These are phyloP conservation scores for Cacatua alba DNA, from an alignment of 2,113 vertebrate species.

Conservation along the genomic window DNA sequence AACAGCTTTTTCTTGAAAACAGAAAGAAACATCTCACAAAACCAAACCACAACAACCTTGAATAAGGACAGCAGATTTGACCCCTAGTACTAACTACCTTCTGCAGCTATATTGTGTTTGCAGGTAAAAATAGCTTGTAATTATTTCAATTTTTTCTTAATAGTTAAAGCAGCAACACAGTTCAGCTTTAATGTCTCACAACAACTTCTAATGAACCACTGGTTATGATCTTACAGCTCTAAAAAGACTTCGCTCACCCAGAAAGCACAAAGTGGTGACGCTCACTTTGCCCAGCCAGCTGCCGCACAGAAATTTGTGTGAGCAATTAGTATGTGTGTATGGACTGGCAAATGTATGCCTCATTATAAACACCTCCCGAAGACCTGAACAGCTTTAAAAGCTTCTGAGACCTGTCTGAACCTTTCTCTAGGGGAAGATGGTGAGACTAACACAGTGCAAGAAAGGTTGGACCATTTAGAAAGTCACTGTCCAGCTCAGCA, in stretches of 20 bases:
- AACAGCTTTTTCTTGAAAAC: not conserved
- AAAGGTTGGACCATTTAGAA: not conserved
- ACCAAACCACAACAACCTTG: not conserved
- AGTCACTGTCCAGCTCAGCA: not conserved
- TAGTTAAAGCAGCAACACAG: not conserved
- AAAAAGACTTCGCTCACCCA: not conserved
- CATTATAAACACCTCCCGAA: accelerated
- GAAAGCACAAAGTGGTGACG: not conserved
- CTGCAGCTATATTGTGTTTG: not conserved
- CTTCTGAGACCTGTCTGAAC: not conserved
- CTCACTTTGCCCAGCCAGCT: not conserved
- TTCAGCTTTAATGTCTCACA: not conserved
- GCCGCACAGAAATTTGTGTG: not conserved
- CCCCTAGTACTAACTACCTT: not conserved
- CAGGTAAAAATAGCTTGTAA: not conserved
- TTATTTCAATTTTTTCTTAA: not conserved
- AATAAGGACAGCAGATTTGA: not conserved
- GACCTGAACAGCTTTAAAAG: not conserved
- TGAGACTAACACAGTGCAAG: not conserved
- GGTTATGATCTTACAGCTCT: not conserved
- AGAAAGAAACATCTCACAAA: not conserved
- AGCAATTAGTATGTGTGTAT: not conserved
- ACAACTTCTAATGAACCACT: not conserved
- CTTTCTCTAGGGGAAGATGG: not conserved
- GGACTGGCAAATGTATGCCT: not conserved